These are phyloP conservation scores for Trichoplax adhaerens DNA, from an alignment of 37 sponge, comb jelly and placozoan genomes.

Conservation along the genomic window DNA sequence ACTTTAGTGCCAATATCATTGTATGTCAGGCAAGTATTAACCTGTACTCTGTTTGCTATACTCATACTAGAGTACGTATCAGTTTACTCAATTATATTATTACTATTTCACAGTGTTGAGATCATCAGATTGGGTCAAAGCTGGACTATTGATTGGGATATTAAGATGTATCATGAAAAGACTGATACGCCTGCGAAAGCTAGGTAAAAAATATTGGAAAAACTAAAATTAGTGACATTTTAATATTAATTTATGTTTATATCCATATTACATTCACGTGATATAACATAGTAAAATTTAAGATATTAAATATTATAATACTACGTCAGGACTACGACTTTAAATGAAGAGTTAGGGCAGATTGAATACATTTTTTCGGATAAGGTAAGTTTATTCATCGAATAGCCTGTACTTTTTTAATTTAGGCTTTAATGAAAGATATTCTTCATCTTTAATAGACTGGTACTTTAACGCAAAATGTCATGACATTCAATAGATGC, in stretches of 20 bases:
- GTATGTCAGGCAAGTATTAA: conserved; percentile 69
- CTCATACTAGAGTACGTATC: no score
- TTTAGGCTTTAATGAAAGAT: background rate
- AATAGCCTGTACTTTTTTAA: background rate
- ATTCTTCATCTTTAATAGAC: background rate
- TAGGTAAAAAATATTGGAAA: conserved; percentile 8
- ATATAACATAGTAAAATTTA: background rate
- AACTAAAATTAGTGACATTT: background rate
- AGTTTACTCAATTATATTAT: background rate
- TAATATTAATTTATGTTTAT: background rate
- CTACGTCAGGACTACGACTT: conserved; percentile 50
- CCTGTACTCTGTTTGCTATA: background rate
- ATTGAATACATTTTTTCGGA: conserved; percentile 94
- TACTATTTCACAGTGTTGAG: conserved; percentile 58
- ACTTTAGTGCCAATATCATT: conserved; percentile 95
- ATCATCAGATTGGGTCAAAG: conserved; percentile 86
- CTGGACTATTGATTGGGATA: conserved; percentile 81
- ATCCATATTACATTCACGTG: background rate
- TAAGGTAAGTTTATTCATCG: conserved; percentile 38
- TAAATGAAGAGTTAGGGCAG: conserved; percentile 95
- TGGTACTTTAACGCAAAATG: conserved; percentile 89
- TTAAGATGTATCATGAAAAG: conserved; percentile 70
- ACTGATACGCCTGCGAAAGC: conserved; percentile 65
- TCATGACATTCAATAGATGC: conserved; percentile 85
- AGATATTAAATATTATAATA: background rate